A percentile compares a stretch with the other conserved stretches of the same genome.
Evolutionary conservation across 2,113 vertebrate species (phyloP).

Genomic region (Callorhinus ursinus): DNA sequence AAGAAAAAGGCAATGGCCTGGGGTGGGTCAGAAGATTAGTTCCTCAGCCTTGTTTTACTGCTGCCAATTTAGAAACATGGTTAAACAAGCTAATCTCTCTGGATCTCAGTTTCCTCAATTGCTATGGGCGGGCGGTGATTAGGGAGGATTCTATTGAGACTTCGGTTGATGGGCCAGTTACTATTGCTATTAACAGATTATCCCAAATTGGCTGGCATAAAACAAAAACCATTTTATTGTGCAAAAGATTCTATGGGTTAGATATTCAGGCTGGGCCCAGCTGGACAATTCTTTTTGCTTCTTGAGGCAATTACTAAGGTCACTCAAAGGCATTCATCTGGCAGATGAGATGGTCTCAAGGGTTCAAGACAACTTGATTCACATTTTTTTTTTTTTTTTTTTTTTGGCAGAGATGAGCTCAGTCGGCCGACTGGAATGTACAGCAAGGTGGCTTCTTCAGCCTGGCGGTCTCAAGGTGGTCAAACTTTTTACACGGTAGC

Average conservation of each 20-base stretch:
- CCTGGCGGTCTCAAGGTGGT: neutral
- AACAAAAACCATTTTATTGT: neutral
- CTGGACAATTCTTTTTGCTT: conserved; percentile 25
- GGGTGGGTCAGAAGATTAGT: neutral
- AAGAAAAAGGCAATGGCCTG: neutral
- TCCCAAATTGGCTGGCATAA: neutral
- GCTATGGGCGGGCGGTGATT: neutral
- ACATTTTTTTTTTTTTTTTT: neutral
- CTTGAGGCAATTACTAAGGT: neutral
- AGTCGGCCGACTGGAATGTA: neutral
- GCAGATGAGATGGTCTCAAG: neutral
- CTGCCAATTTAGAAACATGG: neutral
- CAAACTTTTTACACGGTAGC: neutral
- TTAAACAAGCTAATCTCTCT: neutral
- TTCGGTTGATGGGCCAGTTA: neutral
- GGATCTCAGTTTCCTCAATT: conserved; percentile 31
- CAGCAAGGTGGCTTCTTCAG: neutral
- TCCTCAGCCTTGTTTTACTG: neutral
- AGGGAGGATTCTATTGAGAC: neutral
- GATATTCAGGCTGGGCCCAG: neutral
- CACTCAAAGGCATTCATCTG: neutral
- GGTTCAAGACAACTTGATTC: neutral
- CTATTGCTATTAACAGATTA: conserved; percentile 4
- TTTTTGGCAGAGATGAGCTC: neutral
- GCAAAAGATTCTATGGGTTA: neutral